phyloP scores from a whole-genome alignment of 2,113 vertebrate species.

The Rhabdornis inornatus region DNA sequence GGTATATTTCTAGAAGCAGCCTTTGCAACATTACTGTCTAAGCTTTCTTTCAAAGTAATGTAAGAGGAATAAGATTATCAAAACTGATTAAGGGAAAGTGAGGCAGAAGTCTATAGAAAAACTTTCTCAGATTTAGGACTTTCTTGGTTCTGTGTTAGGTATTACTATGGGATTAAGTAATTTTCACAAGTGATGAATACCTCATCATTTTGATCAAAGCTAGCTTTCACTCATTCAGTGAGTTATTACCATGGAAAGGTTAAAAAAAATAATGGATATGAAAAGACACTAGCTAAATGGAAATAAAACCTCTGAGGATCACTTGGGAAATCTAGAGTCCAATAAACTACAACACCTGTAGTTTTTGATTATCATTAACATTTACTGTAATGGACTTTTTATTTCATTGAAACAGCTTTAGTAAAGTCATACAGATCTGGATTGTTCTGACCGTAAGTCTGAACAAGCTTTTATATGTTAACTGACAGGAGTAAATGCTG shows the following conservation, averaged over 20 bases:
- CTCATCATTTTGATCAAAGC: background rate
- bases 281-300: background rate
- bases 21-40: background rate
- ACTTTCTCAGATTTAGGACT: background rate
- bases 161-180: background rate
- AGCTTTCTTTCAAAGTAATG: background rate
- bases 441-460: background rate
- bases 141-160: background rate
- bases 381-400: background rate
- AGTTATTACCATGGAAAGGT: background rate
- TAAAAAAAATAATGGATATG: background rate
- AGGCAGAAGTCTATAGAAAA: background rate
- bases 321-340: background rate
- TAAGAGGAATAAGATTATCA: background rate
- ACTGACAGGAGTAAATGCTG: background rate
- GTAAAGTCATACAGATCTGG: background rate
- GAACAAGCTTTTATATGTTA: background rate
- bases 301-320: background rate
- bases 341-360: background rate
- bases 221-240: background rate
- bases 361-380: background rate
- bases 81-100: background rate
- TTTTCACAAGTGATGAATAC: background rate
- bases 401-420: background rate
- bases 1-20: background rate